phyloP scores from a whole-genome alignment of 2,113 vertebrate genomes.

The Urocitellus parryii region DNA sequence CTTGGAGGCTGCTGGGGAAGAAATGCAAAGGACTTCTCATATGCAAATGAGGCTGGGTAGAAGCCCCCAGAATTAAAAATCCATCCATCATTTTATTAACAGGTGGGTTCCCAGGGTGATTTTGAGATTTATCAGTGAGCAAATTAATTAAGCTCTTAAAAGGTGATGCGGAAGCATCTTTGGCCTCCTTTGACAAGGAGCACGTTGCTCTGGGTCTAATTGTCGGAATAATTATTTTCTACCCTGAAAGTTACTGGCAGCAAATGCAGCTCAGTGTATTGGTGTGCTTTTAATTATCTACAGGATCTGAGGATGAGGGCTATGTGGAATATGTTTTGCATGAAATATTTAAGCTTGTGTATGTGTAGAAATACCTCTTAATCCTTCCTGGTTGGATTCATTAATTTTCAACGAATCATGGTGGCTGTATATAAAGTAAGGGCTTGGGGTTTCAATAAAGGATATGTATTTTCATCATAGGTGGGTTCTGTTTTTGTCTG shows the following conservation, averaged over 20 bases:
- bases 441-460: background rate
- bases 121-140: slow-evolving; percentile 52
- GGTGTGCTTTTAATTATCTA: slow-evolving; percentile 85
- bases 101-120: slow-evolving; percentile 53
- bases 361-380: slow-evolving; percentile 76
- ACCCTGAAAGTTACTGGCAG: slow-evolving; percentile 80
- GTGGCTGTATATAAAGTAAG: slow-evolving; percentile 75
- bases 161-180: slow-evolving; percentile 60
- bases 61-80: background rate
- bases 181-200: slow-evolving; percentile 61
- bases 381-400: slow-evolving; percentile 80
- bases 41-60: slow-evolving; percentile 16
- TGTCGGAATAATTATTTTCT: slow-evolving; percentile 84
- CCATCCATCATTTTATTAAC: slow-evolving; percentile 72
- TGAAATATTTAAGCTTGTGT: slow-evolving; percentile 79
- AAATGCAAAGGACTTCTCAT: slow-evolving; percentile 52
- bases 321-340: slow-evolving; percentile 74
- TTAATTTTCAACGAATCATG: slow-evolving; percentile 83
- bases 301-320: slow-evolving; percentile 66
- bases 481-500: slow-evolving; percentile 70
- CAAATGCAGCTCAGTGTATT: slow-evolving; percentile 69
- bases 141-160: slow-evolving; percentile 79
- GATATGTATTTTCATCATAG: slow-evolving; percentile 57
- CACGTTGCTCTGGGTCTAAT: slow-evolving; percentile 75
- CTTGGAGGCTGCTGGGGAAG: background rate